These are phyloP conservation scores for human (Homo sapiens) DNA, from an alignment of 2,113 vertebrate species.

Conservation along the genomic window DNA sequence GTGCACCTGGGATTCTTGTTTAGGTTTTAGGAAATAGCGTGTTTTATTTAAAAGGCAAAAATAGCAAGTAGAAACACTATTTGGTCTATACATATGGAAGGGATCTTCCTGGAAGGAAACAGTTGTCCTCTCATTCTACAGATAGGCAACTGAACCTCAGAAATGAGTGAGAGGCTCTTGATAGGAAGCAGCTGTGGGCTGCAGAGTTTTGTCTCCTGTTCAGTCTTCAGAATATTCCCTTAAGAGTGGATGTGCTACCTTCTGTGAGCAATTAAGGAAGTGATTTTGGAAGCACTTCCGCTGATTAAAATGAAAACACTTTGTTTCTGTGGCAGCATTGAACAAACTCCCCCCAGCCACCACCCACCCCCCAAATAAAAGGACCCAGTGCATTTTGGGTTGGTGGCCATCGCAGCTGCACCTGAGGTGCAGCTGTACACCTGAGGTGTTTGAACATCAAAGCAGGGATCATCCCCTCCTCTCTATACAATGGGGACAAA, in stretches of 20 bases:
- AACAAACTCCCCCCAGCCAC: neutral
- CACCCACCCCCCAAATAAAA: neutral
- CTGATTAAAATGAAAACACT: neutral
- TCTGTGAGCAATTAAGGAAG: neutral
- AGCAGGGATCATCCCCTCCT: neutral
- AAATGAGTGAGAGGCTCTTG: neutral
- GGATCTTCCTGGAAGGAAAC: neutral
- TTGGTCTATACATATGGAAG: neutral
- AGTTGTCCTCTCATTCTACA: neutral
- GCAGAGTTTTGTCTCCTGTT: neutral
- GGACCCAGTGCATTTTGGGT: neutral
- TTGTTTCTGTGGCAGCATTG: neutral
- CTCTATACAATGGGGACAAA: neutral
- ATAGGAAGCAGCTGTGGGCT: neutral
- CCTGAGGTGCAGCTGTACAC: no score
- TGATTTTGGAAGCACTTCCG: constrained; percentile 19
- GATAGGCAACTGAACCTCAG: neutral
- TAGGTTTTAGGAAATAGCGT: neutral
- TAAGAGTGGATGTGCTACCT: neutral
- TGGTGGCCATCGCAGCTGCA: neutral
- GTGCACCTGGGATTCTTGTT: neutral
- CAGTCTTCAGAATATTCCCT: neutral
- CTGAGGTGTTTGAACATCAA: neutral
- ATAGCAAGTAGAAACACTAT: neutral
- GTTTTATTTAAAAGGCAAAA: neutral